phyloP scores from a whole-genome alignment of 2,113 vertebrate genomes.

The Pelmatolapia mariae region DNA sequence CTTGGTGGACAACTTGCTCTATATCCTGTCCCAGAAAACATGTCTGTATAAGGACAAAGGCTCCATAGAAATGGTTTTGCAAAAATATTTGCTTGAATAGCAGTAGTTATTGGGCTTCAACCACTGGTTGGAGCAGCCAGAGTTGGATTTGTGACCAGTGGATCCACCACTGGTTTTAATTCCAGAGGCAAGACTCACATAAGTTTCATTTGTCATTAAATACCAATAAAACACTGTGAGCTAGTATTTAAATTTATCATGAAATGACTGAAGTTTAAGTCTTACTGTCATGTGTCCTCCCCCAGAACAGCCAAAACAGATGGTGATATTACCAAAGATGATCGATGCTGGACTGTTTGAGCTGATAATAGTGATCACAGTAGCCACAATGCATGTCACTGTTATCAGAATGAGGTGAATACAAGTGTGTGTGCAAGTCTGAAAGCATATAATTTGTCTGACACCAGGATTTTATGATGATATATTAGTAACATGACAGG shows the following conservation, averaged over 20 bases:
- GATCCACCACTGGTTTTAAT: background rate
- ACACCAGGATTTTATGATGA: background rate
- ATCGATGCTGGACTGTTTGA: background rate
- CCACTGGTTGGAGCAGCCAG: background rate
- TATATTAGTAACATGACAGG: background rate
- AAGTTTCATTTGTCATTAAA: background rate
- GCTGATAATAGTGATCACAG: background rate
- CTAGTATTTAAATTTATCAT: background rate
- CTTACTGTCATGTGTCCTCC: background rate
- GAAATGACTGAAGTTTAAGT: background rate
- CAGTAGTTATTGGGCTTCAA: background rate
- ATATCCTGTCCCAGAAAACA: background rate
- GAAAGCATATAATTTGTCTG: background rate
- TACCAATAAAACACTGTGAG: background rate
- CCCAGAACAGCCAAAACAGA: background rate
- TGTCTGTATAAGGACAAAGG: background rate
- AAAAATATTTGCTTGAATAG: background rate
- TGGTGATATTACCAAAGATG: background rate
- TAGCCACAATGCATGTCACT: background rate
- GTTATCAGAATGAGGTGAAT: background rate
- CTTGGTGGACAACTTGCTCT: background rate
- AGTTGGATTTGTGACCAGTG: background rate
- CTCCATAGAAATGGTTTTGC: background rate
- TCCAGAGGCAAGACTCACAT: background rate
- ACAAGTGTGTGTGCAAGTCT: background rate